Base-by-base conservation (phyloP, 2,888 invertebrate genomes). In the Rhyacophila evoluta region DNA sequence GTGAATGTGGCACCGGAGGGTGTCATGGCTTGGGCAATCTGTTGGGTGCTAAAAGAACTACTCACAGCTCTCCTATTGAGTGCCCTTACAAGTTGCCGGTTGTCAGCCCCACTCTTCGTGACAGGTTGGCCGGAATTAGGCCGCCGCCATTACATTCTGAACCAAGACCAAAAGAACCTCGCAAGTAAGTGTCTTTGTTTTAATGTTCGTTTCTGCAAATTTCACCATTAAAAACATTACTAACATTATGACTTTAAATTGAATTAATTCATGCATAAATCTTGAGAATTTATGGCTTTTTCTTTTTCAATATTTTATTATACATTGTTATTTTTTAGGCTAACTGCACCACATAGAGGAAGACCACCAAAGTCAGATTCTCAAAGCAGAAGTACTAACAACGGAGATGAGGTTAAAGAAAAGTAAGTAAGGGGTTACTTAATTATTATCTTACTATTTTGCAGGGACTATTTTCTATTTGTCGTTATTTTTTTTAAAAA, bases 1-100 rank as follows among this genome's bases (percentile, higher is more conserved):
- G 94, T 37, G 92, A 93, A 83, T 98, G 98, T 87, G 94, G 95
- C 4, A 95, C 95, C 55, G 92, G 93, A 39, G 97, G 97, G 0
- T 98, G 98, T 86, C 93, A 94, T 81, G 98, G 98, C 11, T 92
- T 95, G 84, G 98, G 98, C n/a, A 96, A 98, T 85, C 92, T 93
- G 71, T 93, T 93, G 84, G 95, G 95, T 74, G 93, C 95, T 15
- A 93, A 93, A 85, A 93, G 92, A 86, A 91, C 93, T 81, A 92
- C 92, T 73, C 97, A 97, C 88, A 91, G 91, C 75, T 91, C 91
- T 19, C 91, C 92, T n/a, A 91, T 92, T 72, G 91, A 93, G 77
- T 96, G 96, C 86, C 96, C 96, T 0, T 96, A 96, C 88, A 86
- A 81, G 11, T 74, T 81, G 25, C 81, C 80, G 6, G 36, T 77